Conservation (phyloP, 2,888 invertebrate genomes). For the Tetragonisca angustula region DNA sequence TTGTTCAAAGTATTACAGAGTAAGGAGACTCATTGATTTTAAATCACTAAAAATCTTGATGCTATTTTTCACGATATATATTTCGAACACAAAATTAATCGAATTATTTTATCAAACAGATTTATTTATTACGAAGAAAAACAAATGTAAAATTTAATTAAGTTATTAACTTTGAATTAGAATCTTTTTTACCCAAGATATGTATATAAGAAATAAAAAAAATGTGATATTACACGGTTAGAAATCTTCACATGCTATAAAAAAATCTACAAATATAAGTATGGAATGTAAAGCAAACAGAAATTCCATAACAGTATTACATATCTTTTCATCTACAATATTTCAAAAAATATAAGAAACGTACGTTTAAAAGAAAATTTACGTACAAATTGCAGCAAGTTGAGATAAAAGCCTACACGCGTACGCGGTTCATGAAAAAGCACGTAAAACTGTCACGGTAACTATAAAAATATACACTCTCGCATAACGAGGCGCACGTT, state of each 20-base stretch:
- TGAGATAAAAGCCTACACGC: constrained; percentile 10
- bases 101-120: too few species aligned
- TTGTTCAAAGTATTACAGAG: too few species aligned
- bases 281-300: background rate
- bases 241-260: background rate
- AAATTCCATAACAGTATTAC: background rate
- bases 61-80: too few species aligned
- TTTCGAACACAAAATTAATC: too few species aligned
- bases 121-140: too few species aligned
- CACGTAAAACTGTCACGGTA: constrained; percentile 5
- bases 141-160: too few species aligned
- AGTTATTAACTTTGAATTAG: background rate
- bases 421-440: background rate
- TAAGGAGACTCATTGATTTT: too few species aligned
- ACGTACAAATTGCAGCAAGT: background rate
- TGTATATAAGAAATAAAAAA: background rate
- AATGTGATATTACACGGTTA: background rate
- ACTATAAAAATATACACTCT: constrained; percentile 4
- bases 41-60: too few species aligned
- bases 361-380: background rate
- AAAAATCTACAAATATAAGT: too few species aligned
- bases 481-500: constrained; percentile 10
- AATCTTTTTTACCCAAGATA: background rate
- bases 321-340: background rate
- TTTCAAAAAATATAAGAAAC: background rate